Evolutionary conservation across 2,113 vertebrate species (phyloP).

Genomic region (Seriola dumerili): DNA sequence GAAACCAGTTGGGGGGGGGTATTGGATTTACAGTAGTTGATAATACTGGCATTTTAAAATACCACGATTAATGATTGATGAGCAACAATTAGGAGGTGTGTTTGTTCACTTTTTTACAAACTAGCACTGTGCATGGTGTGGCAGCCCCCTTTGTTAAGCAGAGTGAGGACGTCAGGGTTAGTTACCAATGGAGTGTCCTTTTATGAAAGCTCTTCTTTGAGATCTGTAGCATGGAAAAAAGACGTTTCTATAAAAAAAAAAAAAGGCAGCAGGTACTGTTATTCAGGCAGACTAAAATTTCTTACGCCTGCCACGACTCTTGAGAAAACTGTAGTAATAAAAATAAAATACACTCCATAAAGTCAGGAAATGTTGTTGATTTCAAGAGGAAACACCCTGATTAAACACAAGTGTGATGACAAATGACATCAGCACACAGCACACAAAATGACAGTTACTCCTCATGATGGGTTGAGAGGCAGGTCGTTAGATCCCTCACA

Average conservation of each 20-base stretch:
- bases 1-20: constrained; percentile 50
- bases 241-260: neutral
- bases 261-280: neutral
- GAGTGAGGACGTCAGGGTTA: neutral
- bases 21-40: constrained; percentile 61
- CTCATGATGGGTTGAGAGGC: constrained; percentile 30
- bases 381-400: neutral
- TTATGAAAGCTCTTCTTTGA: constrained; percentile 15
- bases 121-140: neutral
- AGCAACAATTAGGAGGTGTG: constrained; percentile 69
- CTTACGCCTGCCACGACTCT: neutral
- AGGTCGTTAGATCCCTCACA: constrained; percentile 48
- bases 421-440: neutral
- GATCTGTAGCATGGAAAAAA: neutral
- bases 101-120: constrained; percentile 41
- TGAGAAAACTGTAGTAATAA: neutral
- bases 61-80: constrained; percentile 77
- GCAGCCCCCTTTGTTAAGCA: constrained; percentile 11
- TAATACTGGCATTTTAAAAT: constrained; percentile 77
- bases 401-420: neutral
- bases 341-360: neutral
- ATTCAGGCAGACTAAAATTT: neutral
- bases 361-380: neutral
- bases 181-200: constrained; percentile 21
- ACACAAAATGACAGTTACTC: neutral